Conservation (phyloP, 2,113 vertebrate genomes). For the Thermophis baileyi region DNA sequence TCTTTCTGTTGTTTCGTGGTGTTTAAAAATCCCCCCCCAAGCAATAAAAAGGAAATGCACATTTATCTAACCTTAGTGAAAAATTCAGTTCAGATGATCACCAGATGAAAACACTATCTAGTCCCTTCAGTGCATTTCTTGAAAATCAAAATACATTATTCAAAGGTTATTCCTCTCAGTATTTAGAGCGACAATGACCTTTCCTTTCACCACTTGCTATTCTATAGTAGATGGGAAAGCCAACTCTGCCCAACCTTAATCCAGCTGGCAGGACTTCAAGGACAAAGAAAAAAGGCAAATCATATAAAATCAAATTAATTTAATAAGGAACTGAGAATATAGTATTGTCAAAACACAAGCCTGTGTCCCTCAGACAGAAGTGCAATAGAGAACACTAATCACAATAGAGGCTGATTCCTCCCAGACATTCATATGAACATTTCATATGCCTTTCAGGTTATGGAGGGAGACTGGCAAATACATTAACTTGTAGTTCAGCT, state of each 20-base stretch:
- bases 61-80: background rate
- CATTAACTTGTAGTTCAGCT: background rate
- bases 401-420: background rate
- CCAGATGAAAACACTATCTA: background rate
- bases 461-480: no score
- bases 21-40: background rate
- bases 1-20: background rate
- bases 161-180: background rate
- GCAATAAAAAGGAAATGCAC: background rate
- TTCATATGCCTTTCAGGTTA: background rate
- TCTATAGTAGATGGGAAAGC: background rate
- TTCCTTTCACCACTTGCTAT: background rate
- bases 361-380: background rate
- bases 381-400: background rate
- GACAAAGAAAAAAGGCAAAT: background rate
- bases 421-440: background rate
- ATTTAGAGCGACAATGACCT: background rate
- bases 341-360: background rate
- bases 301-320: conserved; percentile 5
- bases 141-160: background rate
- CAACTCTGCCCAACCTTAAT: background rate
- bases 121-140: background rate
- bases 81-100: background rate
- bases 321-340: background rate
- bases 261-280: background rate